phyloP scores from a whole-genome alignment of 2,113 vertebrate species.

The Oreotrochilus melanogaster region DNA sequence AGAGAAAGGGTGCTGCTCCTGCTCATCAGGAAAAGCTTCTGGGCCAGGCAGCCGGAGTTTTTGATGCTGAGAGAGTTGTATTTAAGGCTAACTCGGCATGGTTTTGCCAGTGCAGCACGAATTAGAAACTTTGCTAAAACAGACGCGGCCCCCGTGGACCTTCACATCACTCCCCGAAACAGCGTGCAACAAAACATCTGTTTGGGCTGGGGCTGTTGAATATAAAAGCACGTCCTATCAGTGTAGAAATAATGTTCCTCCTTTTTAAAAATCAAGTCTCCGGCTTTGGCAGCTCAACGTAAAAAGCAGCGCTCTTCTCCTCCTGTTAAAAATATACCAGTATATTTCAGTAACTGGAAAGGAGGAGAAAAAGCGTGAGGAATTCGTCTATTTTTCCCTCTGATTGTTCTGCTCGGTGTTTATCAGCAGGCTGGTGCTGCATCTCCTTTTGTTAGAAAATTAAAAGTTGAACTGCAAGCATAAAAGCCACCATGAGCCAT shows the following conservation, averaged over 20 bases:
- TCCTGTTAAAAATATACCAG: not conserved
- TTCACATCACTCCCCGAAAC: not conserved
- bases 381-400: not conserved
- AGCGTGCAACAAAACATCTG: not conserved
- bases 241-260: not conserved
- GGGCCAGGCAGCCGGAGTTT: not conserved
- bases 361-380: not conserved
- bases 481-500: conserved; percentile 63
- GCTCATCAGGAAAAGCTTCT: not conserved
- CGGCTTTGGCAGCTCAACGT: not conserved
- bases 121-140: not conserved
- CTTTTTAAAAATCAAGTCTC: not conserved
- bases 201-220: not conserved
- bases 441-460: conserved; percentile 50
- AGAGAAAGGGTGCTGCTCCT: not conserved
- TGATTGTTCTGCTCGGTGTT: not conserved
- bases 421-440: conserved; percentile 11
- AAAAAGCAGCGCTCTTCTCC: not conserved
- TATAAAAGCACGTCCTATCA: not conserved
- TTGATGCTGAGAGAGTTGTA: not conserved
- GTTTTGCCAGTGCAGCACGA: not conserved
- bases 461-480: conserved; percentile 70
- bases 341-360: not conserved
- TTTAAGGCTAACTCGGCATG: not conserved
- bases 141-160: not conserved